These are phyloP conservation scores for Neoaliturus tenellus DNA, from an alignment of 2,888 invertebrate genomes.

Conservation along the genomic window DNA sequence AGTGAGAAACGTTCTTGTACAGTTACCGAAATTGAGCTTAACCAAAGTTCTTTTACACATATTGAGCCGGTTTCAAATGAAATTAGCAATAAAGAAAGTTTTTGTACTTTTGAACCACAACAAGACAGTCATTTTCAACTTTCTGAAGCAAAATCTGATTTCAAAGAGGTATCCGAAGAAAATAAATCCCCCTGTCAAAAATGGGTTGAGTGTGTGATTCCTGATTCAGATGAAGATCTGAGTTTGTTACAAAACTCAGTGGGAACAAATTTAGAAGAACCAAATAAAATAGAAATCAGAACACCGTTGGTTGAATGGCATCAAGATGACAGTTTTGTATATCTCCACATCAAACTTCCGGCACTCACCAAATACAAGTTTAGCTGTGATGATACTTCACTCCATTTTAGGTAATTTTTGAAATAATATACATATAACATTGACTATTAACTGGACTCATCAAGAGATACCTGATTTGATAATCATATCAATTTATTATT, in stretches of 20 bases:
- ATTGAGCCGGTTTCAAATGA: too few relatives aligned
- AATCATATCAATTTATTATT: too few relatives aligned
- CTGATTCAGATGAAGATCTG: neutral
- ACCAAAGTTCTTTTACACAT: too few relatives aligned
- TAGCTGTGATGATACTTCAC: neutral
- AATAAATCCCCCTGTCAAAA: neutral
- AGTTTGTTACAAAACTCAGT: neutral
- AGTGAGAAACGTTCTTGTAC: too few relatives aligned
- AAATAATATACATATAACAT: too few relatives aligned
- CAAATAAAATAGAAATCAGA: neutral
- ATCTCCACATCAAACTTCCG: neutral
- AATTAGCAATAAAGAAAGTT: too few relatives aligned
- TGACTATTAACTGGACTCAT: too few relatives aligned
- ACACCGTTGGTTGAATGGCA: neutral
- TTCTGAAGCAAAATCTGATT: neutral
- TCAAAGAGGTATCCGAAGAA: neutral
- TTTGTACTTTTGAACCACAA: too few relatives aligned
- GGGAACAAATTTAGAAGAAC: neutral
- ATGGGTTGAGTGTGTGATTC: neutral
- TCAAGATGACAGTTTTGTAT: neutral
- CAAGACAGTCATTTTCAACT: too few relatives aligned
- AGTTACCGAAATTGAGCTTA: too few relatives aligned
- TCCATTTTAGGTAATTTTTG: neutral
- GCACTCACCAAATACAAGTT: neutral
- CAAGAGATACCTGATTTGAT: too few relatives aligned